A percentile compares a stretch with the other conserved stretches of the same genome.
These are phyloP conservation scores for Mastacembelus armatus DNA, from an alignment of 2,797 vertebrate species.

Conservation along the genomic window DNA sequence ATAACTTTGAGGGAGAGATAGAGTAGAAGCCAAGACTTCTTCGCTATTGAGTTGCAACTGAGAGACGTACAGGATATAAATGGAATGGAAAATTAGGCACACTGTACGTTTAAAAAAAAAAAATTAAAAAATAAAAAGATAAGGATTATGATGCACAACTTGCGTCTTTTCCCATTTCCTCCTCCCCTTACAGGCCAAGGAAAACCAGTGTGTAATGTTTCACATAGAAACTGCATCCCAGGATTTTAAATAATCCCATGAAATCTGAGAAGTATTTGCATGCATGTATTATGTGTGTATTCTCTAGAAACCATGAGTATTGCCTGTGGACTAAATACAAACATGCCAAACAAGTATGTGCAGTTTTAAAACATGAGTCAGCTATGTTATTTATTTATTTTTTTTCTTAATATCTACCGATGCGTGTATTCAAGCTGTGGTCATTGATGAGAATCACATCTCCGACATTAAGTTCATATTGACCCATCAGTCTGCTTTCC, in stretches of 20 bases:
- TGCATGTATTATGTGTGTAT: constrained; percentile 30
- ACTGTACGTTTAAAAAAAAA: too few species aligned
- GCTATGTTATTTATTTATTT: background rate
- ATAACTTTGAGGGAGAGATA: background rate
- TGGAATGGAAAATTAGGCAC: constrained; percentile 82
- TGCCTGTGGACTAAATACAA: constrained; percentile 30
- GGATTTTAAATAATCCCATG: constrained; percentile 42
- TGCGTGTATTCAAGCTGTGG: background rate
- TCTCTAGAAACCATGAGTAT: constrained; percentile 28
- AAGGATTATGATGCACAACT: constrained; percentile 63
- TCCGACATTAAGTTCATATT: accelerated
- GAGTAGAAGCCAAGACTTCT: constrained; percentile 26
- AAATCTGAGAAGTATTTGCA: constrained; percentile 30
- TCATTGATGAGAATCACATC: background rate
- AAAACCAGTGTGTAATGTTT: constrained; percentile 67
- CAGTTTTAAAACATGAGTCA: background rate
- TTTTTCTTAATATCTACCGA: background rate
- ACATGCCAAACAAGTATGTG: constrained; percentile 18
- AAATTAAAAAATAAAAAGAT: constrained; percentile 54
- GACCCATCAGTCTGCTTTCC: background rate
- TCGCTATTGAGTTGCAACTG: constrained; percentile 16
- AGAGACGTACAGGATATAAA: constrained; percentile 75
- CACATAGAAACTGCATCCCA: constrained; percentile 78
- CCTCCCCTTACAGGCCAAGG: constrained; percentile 57
- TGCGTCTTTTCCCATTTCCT: constrained; percentile 67